Evolutionary conservation across 2,113 vertebrate genomes (phyloP).

Genomic region (Heloderma charlesbogerti): DNA sequence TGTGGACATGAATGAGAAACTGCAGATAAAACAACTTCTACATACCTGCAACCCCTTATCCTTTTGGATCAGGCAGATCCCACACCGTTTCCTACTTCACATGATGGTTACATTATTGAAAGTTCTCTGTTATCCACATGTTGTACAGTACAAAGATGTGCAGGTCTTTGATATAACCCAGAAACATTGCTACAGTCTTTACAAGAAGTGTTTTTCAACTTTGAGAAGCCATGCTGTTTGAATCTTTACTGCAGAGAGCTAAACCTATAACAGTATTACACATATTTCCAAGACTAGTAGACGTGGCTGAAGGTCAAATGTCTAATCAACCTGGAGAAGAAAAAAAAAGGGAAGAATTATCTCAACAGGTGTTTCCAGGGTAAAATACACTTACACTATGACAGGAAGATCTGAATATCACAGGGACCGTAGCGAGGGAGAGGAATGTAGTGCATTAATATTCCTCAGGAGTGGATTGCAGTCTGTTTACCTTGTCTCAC

Average conservation of each 20-base stretch:
- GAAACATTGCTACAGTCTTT: conserved; percentile 17
- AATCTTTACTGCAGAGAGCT: not conserved
- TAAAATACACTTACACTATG: not conserved
- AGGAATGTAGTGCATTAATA: not conserved
- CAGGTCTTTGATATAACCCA: conserved; percentile 15
- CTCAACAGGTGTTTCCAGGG: not conserved
- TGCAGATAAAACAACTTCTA: not conserved
- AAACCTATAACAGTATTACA: not conserved
- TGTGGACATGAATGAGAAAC: not conserved
- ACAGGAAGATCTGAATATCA: not conserved
- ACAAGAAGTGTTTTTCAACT: not conserved
- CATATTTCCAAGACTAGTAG: not conserved
- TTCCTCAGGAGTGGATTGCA: not conserved
- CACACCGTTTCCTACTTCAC: conserved; percentile 10
- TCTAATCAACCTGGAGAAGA: not conserved
- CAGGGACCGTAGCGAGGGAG: not conserved
- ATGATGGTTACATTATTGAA: conserved; percentile 32
- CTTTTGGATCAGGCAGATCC: conserved; percentile 29
- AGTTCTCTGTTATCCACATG: not conserved
- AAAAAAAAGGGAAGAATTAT: not conserved
- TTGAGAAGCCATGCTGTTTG: not conserved
- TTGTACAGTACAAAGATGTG: conserved; percentile 8
- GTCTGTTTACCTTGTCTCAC: not conserved
- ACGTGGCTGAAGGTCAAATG: not conserved
- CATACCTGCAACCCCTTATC: conserved; percentile 13